Conservation (phyloP, 2,113 vertebrate species). For the Ameiurus melas region DNA sequence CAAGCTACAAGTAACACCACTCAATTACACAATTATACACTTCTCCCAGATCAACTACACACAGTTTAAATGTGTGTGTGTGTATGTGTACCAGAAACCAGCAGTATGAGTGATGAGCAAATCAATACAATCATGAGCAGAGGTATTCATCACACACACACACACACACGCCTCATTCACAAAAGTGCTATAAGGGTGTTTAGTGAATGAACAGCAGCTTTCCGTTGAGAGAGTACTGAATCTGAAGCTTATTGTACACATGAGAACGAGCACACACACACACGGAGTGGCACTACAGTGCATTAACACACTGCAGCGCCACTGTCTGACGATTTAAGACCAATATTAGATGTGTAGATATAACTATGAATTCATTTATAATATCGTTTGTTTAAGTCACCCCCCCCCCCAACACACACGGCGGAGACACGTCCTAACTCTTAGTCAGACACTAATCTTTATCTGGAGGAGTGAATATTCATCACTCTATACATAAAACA, state of each 20-base stretch:
- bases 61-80: conserved; percentile 40
- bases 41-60: conserved; percentile 63
- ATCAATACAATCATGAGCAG: conserved; percentile 44
- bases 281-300: not conserved
- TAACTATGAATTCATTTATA: not conserved
- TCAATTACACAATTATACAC: conserved; percentile 52
- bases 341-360: not conserved
- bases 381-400: too few relatives aligned
- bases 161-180: conserved; percentile 6
- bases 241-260: not conserved
- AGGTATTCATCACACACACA: conserved; percentile 34
- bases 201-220: conserved; percentile 11
- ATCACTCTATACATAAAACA: too few relatives aligned
- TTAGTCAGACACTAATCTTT: too few relatives aligned
- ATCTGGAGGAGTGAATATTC: not conserved
- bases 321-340: not conserved
- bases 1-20: conserved; percentile 56
- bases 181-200: not conserved
- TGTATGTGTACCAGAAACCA: conserved; percentile 1
- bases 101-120: not conserved
- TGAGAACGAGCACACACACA: not conserved
- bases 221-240: not conserved
- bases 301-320: too few relatives aligned
- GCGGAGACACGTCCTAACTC: too few relatives aligned
- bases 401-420: too few relatives aligned